Percentiles rank a stretch among this genome's conserved stretches.
These are phyloP conservation scores for Cyphotilapia sp. DNA, from an alignment of 2,113 vertebrate genomes.

Conservation along the genomic window DNA sequence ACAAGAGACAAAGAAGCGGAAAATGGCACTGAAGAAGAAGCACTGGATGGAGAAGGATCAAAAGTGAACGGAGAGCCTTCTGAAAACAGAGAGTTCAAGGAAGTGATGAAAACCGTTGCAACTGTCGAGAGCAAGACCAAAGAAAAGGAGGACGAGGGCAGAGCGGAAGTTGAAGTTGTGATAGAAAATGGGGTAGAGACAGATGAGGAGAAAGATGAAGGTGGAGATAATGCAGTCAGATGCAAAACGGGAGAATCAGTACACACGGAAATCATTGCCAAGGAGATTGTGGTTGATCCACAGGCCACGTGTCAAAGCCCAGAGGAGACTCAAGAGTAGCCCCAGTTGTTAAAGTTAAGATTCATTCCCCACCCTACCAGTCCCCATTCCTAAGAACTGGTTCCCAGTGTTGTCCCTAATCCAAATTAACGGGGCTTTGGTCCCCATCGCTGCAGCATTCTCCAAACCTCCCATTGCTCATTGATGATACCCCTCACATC, in stretches of 20 bases:
- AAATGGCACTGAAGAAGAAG: not conserved
- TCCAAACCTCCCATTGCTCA: not conserved
- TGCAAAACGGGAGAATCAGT: slow-evolving; percentile 3
- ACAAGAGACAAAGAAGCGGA: not conserved
- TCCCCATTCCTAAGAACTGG: not conserved
- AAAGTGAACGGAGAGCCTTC: not conserved
- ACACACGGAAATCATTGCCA: not conserved
- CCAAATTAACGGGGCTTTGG: not conserved
- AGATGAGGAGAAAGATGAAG: slow-evolving; percentile 28
- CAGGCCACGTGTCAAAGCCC: slow-evolving; percentile 5
- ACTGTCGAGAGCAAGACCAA: slow-evolving; percentile 19
- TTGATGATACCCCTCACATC: not conserved
- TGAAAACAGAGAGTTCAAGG: not conserved
- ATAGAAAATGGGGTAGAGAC: slow-evolving; percentile 45
- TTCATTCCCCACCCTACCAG: slow-evolving; percentile 4
- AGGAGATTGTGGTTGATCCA: slow-evolving; percentile 7
- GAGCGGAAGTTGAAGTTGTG: not conserved
- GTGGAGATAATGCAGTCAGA: not conserved
- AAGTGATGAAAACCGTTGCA: not conserved
- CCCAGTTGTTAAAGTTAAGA: not conserved
- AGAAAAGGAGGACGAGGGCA: not conserved
- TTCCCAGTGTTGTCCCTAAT: not conserved
- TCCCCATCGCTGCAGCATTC: slow-evolving; percentile 6
- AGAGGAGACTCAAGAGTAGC: slow-evolving; percentile 27
- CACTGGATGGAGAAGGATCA: not conserved